Percentiles rank a stretch among this genome's conserved stretches.
These are phyloP conservation scores for Heliothis subflexa DNA, from an alignment of 1,140 invertebrate species.

Conservation along the genomic window DNA sequence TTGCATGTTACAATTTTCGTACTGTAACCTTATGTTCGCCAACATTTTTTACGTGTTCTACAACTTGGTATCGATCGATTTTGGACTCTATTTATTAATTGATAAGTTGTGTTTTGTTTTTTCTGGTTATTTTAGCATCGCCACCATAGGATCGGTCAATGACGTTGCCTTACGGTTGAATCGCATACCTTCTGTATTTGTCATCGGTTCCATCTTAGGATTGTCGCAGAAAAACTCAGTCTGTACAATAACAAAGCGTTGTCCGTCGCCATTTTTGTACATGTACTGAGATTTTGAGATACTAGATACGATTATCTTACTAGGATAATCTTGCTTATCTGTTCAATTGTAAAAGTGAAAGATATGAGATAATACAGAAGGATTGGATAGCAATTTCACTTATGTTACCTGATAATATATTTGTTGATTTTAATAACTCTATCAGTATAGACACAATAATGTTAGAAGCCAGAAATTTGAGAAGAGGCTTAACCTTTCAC, in stretches of 20 bases:
- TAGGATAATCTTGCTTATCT: constrained; percentile 9
- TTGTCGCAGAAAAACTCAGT: constrained; percentile 9
- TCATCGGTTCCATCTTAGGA: constrained; percentile 41
- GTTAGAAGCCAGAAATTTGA: too few species aligned
- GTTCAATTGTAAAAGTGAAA: not conserved
- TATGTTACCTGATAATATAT: constrained; percentile 5
- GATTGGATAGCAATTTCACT: constrained; percentile 3
- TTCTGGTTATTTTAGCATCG: constrained; percentile 35
- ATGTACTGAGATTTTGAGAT: constrained; percentile 5
- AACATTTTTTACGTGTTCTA: constrained; percentile 16
- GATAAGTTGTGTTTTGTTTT: constrained; percentile 9
- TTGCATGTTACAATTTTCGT: not conserved
- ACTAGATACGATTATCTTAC: not conserved
- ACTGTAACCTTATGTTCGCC: constrained; percentile 17
- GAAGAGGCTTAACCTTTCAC: too few species aligned
- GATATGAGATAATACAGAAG: constrained; percentile 18
- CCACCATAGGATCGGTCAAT: constrained; percentile 38
- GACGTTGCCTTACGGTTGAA: constrained; percentile 43
- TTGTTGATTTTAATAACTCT: not conserved
- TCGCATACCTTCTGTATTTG: constrained; percentile 41
- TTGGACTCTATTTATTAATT: constrained; percentile 16
- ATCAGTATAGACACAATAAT: too few species aligned
- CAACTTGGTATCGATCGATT: constrained; percentile 4
- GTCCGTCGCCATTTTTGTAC: constrained; percentile 8
- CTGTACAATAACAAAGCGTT: constrained; percentile 35